Base-by-base conservation (phyloP, 2,888 invertebrate genomes). In the Melanostoma scalare region DNA sequence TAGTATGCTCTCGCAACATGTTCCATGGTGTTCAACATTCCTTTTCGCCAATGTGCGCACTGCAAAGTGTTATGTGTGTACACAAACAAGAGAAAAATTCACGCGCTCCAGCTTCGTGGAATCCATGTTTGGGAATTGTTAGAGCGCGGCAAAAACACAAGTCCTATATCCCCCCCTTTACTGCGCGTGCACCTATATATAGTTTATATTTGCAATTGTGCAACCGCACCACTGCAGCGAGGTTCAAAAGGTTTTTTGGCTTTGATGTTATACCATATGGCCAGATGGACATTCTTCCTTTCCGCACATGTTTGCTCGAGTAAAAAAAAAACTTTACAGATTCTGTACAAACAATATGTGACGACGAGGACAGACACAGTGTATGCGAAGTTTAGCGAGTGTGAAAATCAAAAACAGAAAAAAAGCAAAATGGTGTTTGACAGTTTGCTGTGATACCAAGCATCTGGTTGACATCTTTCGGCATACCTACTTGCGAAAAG, bases 201-300 rank as follows among this genome's bases (percentile, higher is more conserved):
- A 48, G 60, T 33, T 46, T 55, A 61, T 80, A 50, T 63, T 50
- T 56, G 76, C 76, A 69, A 78, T 78, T 74, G 68, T 71, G 60
- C 71, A 79, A 60, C 38, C 63, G 50, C 71, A 20, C 20, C 20
- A 20, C 20, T 20, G 20, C 74, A 69, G 60, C 69, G 74, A 79
- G 84, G 79, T 79, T 79, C 79, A 79, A 79, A 84, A 75, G 79
- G 84, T 84, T 84, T 74, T 50, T 60, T 65, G 52, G 74, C 74
- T 74, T 84, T 84, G 74, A 79, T 84, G 82, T 78, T 78, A 75
- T 67, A 74, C 84, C 74, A 84, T 75, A 79, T 84, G 79, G 84
- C 84, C 84, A 84, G 84, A 84, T 84, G 84, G 84, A 84, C 84
- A 79, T 84, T 84, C 79, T 75, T 84, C 71, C 58, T n/a, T 71